Conservation (phyloP, 2,113 vertebrate genomes). For the Gorsachius goisagi region DNA sequence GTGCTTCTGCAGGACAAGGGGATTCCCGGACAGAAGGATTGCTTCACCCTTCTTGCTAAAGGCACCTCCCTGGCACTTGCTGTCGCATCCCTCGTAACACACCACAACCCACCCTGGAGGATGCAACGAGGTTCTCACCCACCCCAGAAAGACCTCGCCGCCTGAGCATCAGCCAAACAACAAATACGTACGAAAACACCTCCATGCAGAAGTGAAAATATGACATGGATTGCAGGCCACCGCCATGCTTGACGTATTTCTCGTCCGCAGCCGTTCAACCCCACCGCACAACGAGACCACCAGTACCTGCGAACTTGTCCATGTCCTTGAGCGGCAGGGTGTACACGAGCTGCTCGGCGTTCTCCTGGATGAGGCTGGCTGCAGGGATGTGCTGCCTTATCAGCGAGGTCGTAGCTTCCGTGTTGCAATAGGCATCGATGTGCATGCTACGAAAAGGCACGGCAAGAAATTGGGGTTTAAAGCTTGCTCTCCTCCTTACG, state of each 20-base stretch:
- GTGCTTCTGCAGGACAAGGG: neutral
- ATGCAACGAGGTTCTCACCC: accelerated
- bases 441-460: constrained; percentile 83
- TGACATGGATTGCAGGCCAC: accelerated
- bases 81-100: neutral
- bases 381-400: constrained; percentile 85
- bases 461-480: accelerated
- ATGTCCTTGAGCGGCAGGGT: constrained; percentile 90
- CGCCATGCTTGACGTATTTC: accelerated
- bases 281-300: neutral
- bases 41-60: neutral
- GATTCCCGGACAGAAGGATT: neutral
- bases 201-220: accelerated
- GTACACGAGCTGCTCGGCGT: constrained; percentile 87
- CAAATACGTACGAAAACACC: accelerated
- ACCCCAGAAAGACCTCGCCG: neutral
- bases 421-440: constrained; percentile 80
- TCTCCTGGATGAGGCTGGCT: constrained; percentile 83
- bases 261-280: accelerated
- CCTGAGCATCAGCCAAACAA: neutral
- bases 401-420: constrained; percentile 77
- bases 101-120: neutral
- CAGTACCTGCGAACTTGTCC: constrained; percentile 88
- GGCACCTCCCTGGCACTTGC: neutral
- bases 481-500: neutral